phyloP scores from a whole-genome alignment of 2,113 vertebrate species.

The Ctenomys sociabilis region DNA sequence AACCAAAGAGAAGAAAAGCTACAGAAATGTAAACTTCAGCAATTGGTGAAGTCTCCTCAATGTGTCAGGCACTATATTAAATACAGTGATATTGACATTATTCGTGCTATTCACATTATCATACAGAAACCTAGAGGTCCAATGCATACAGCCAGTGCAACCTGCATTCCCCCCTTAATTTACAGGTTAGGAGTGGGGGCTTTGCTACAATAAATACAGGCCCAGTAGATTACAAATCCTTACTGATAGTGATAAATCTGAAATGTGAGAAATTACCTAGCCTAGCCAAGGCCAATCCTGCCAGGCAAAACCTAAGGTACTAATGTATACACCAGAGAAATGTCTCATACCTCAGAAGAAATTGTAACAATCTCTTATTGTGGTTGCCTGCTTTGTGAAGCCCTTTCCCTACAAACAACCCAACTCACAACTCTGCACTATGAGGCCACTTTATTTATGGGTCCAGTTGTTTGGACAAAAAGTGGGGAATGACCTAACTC shows the following conservation, averaged over 20 bases:
- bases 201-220: not conserved
- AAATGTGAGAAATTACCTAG: not conserved
- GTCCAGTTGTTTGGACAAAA: not conserved
- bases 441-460: not conserved
- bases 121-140: not conserved
- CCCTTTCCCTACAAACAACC: not conserved
- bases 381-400: not conserved
- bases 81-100: not conserved
- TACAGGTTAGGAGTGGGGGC: not conserved
- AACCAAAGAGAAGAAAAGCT: not conserved
- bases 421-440: no score
- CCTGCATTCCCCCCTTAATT: not conserved
- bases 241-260: not conserved
- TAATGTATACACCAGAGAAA: not conserved
- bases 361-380: not conserved
- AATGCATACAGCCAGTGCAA: not conserved
- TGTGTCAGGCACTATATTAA: not conserved
- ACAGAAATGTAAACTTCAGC: not conserved
- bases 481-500: not conserved
- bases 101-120: not conserved
- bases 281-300: not conserved
- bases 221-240: not conserved
- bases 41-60: not conserved
- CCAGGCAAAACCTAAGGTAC: not conserved
- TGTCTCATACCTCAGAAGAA: not conserved